These are phyloP conservation scores for Branchinecta lynchi DNA, from an alignment of 1,140 invertebrate species.

Conservation along the genomic window DNA sequence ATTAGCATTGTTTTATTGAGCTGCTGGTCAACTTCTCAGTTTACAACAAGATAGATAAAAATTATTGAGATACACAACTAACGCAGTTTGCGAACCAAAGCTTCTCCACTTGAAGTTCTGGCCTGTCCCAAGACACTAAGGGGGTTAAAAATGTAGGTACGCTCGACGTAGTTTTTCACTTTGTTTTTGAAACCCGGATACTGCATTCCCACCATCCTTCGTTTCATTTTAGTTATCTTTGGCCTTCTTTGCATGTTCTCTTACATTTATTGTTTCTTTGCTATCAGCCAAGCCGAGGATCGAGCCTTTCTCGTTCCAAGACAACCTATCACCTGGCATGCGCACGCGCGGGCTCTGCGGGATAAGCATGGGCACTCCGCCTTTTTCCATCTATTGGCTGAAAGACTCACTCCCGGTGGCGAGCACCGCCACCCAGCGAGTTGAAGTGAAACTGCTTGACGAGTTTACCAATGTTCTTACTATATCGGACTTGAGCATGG, in stretches of 20 bases:
- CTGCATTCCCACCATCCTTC: not conserved
- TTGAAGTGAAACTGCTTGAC: conserved; percentile 16
- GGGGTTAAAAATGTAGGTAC: no score
- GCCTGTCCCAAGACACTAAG: no score
- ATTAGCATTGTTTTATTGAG: no score
- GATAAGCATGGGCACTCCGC: conserved; percentile 60
- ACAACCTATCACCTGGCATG: conserved; percentile 64
- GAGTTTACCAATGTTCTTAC: conserved; percentile 21
- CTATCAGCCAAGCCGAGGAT: conserved; percentile 66
- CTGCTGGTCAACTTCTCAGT: no score
- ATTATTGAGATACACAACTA: no score
- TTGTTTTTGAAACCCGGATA: no score
- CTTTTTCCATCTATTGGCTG: conserved; percentile 55
- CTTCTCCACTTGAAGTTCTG: no score
- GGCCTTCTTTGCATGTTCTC: not conserved
- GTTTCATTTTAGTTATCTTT: not conserved
- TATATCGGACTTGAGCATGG: conserved; percentile 21
- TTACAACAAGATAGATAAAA: no score
- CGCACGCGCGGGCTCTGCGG: conserved; percentile 67
- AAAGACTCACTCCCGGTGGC: conserved; percentile 50
- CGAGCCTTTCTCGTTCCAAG: conserved; percentile 65
- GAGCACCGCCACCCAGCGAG: conserved; percentile 20
- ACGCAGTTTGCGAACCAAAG: no score
- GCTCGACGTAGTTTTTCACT: no score
- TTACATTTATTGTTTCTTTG: conserved; percentile 2